phyloP scores from a whole-genome alignment of 2,888 invertebrate species.

The Rhagonycha lutea region DNA sequence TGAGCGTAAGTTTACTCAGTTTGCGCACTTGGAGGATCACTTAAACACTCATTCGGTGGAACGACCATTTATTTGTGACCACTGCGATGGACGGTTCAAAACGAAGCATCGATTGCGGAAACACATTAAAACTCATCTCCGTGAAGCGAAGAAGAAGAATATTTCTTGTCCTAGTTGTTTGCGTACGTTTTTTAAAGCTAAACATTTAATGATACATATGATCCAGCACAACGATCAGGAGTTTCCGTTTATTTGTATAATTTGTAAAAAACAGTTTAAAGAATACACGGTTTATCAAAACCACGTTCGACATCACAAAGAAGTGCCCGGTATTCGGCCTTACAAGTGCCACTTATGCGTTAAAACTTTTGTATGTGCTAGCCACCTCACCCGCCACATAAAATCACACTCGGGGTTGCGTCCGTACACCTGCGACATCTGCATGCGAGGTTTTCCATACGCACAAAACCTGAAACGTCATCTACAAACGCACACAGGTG shows the following conservation, averaged over 20 bases:
- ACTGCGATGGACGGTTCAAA: conserved; percentile 47
- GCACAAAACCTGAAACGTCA: conserved; percentile 47
- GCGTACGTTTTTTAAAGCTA: conserved; percentile 43
- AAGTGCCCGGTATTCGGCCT: conserved; percentile 39
- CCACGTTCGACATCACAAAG: conserved; percentile 38
- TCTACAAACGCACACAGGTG: conserved; percentile 48
- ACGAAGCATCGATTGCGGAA: conserved; percentile 46
- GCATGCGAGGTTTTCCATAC: conserved; percentile 45
- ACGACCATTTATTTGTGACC: conserved; percentile 46
- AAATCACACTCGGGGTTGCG: conserved; percentile 48
- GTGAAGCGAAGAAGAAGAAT: conserved; percentile 37
- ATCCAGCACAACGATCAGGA: conserved; percentile 41
- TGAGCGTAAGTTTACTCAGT: conserved; percentile 48
- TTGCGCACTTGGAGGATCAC: conserved; percentile 50
- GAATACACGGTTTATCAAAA: conserved; percentile 40
- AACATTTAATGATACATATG: conserved; percentile 44
- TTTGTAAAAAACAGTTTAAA: conserved; percentile 45
- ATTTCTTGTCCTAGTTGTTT: conserved; percentile 44
- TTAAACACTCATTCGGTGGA: conserved; percentile 48
- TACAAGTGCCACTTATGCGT: conserved; percentile 47
- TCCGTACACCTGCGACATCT: conserved; percentile 45
- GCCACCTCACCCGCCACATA: conserved; percentile 46
- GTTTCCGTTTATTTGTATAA: conserved; percentile 43
- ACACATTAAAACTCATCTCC: conserved; percentile 44
- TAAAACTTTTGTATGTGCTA: conserved; percentile 43